Evolutionary conservation across 2,888 invertebrate species (phyloP), one percentile per base, ranked within the genome.

Genomic region (Diplolepis rosae): DNA sequence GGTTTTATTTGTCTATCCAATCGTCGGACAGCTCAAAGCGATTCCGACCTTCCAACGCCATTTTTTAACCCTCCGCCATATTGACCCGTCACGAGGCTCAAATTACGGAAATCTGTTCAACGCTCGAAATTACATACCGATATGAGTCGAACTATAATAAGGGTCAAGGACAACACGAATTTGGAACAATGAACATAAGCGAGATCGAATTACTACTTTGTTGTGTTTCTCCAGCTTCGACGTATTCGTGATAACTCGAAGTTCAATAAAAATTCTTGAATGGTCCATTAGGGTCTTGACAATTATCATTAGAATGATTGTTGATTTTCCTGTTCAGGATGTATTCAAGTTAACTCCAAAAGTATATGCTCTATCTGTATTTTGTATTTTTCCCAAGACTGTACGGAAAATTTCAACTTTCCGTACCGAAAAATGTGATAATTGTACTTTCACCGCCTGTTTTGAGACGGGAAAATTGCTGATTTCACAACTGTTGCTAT

Each of bases 11-110:
- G 85, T 84, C 82, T 77, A 79, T 85, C 85, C 86, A 85, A 85
- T 84, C 77, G 83, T 81, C 79, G 82, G 84, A 85, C 85, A 83
- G 85, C 83, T 85, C 85, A 85, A 87, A 87, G 86, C 82, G 74
- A 73, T 74, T 77, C 80, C 79, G 77, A 75, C 77, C 76, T 68
- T 70, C 69, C 74, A 74, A 75, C 85, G 83, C 85, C 85, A 84
- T 85, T 84, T 85, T 80, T 80, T 77, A 72, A 72, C 42, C 48
- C 74, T 48, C 71, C 73, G 72, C 77, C 77, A 73, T 77, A 56
- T 76, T 75, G 67, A 70, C 77, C 71, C 75, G 71, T 70, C 72
- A 72, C 65, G 67, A 42, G 70, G 77, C 77, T 83, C 80, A 72
- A 76, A 80, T 84, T 83, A 83, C 83, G 79, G 79, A 80, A 82